Percentiles rank a stretch among this genome's conserved stretches.
phyloP scores from a whole-genome alignment of 2,888 invertebrate genomes.

The Conchocele bisecta region DNA sequence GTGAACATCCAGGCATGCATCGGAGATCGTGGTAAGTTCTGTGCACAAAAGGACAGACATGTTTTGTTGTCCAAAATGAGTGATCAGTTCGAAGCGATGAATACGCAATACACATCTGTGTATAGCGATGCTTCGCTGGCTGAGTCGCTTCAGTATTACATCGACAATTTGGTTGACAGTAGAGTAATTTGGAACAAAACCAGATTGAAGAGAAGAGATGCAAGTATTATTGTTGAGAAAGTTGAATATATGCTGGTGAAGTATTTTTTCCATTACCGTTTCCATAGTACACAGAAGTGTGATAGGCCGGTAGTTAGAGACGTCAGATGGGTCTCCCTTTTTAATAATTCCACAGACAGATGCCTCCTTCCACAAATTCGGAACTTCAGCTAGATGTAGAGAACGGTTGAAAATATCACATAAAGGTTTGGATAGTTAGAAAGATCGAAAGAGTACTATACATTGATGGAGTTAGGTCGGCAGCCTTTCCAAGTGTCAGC shows the following conservation, averaged over 20 bases:
- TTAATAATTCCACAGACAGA: slow-evolving; percentile 16
- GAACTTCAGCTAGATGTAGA: slow-evolving; percentile 5
- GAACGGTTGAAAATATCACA: slow-evolving; percentile 18
- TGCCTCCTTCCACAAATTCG: slow-evolving; percentile 19
- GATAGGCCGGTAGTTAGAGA: slow-evolving; percentile 26
- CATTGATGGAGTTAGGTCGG: slow-evolving; percentile 3
- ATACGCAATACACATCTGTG: too few species aligned
- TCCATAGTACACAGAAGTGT: neutral
- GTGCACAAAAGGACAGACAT: too few species aligned
- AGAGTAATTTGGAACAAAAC: slow-evolving; percentile 26
- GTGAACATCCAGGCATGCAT: too few species aligned
- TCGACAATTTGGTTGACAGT: slow-evolving; percentile 24
- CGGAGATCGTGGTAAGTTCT: too few species aligned
- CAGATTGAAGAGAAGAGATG: slow-evolving; percentile 22
- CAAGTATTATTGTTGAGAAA: neutral
- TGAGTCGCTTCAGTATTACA: too few species aligned
- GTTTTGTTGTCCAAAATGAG: too few species aligned
- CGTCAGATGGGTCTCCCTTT: slow-evolving; percentile 2
- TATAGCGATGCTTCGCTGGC: too few species aligned
- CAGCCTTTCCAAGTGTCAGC: slow-evolving; percentile 8
- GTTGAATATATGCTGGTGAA: slow-evolving; percentile 12
- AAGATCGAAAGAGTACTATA: neutral
- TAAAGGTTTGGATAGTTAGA: slow-evolving; percentile 13
- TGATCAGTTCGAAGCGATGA: too few species aligned
- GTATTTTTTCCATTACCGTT: slow-evolving; percentile 14